Evolutionary conservation across 2,113 vertebrate species (phyloP).

Genomic region (Hypanus sabinus): DNA sequence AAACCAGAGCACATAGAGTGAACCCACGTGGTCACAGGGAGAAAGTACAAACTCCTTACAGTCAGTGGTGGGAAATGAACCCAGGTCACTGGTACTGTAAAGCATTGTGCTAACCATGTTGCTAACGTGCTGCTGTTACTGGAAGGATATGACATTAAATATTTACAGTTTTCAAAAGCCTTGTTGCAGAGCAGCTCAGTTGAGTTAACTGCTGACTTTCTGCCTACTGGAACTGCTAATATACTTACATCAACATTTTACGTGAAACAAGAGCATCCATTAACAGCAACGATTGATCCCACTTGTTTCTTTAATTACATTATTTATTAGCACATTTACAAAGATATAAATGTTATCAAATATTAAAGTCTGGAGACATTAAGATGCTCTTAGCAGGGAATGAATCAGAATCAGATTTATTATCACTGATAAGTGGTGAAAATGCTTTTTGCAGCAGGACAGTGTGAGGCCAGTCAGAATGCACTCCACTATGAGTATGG

Average conservation of each 20-base stretch:
- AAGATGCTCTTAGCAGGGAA: not conserved
- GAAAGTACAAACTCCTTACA: too few relatives aligned
- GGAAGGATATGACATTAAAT: not conserved
- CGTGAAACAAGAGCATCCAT: not conserved
- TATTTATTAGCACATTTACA: not conserved
- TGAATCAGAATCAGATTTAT: too few relatives aligned
- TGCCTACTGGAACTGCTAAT: not conserved
- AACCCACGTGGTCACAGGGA: too few relatives aligned
- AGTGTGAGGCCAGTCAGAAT: too few relatives aligned
- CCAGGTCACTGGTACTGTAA: too few relatives aligned
- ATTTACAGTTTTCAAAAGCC: not conserved
- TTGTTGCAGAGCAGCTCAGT: not conserved
- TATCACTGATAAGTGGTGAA: too few relatives aligned
- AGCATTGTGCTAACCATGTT: too few relatives aligned
- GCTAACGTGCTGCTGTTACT: not conserved
- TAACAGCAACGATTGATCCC: slow-evolving; percentile 4
- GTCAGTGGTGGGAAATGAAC: too few relatives aligned
- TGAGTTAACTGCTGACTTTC: not conserved
- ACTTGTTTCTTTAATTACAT: not conserved
- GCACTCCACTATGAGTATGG: too few relatives aligned
- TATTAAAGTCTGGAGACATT: not conserved
- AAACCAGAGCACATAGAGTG: too few relatives aligned
- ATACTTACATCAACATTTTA: not conserved
- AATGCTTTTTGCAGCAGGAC: too few relatives aligned
- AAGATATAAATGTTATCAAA: not conserved